Conservation (phyloP, 2,888 invertebrate species). For the Ophion ellenae region DNA sequence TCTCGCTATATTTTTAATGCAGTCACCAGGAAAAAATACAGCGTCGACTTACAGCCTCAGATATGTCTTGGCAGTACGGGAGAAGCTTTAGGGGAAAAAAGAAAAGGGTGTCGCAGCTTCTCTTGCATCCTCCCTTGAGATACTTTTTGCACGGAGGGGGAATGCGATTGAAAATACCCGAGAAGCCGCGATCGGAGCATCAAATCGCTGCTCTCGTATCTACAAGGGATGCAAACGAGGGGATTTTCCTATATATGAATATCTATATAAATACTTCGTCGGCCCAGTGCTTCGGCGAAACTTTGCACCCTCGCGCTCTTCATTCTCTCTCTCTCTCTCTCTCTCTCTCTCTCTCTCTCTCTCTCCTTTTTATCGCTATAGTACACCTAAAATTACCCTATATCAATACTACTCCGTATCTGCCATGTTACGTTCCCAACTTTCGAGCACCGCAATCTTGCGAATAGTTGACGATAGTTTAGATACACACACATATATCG, state of each 20-base stretch:
- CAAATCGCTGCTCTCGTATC: slow-evolving; percentile 44
- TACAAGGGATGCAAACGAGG: slow-evolving; percentile 25
- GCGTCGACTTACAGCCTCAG: no score
- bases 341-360: slow-evolving; percentile 1
- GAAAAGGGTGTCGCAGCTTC: background rate
- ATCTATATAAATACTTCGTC: slow-evolving; percentile 34
- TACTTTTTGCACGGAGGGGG: slow-evolving; percentile 18
- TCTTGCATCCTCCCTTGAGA: background rate
- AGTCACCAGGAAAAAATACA: no score
- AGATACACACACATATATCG: background rate
- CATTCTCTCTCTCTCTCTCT: slow-evolving; percentile 3
- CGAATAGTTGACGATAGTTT: slow-evolving; percentile 72
- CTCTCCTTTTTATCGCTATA: background rate
- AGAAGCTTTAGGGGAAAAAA: background rate
- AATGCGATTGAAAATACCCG: slow-evolving; percentile 29
- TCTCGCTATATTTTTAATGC: no score
- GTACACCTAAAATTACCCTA: slow-evolving; percentile 37
- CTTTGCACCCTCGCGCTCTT: slow-evolving; percentile 39
- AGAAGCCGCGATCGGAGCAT: slow-evolving; percentile 34
- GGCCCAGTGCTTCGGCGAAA: slow-evolving; percentile 25
- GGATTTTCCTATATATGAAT: background rate
- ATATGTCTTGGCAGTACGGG: background rate
- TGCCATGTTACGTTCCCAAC: slow-evolving; percentile 63
- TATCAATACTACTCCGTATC: slow-evolving; percentile 34
- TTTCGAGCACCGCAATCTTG: slow-evolving; percentile 69